phyloP scores from a whole-genome alignment of 2,797 vertebrate species.

The Eospalax fontanierii region DNA sequence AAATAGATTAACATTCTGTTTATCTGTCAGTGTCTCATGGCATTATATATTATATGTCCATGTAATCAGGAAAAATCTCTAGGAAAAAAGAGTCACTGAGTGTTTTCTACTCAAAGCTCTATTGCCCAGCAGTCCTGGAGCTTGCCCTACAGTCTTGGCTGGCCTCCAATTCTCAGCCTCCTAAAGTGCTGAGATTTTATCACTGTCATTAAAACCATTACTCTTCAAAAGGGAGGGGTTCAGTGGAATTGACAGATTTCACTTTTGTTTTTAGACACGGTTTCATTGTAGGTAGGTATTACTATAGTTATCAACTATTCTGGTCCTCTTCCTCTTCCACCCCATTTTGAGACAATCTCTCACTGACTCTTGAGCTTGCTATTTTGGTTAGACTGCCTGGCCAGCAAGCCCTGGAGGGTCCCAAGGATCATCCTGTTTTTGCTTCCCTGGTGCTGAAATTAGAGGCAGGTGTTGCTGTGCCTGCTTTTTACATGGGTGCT shows the following conservation, averaged over 20 bases:
- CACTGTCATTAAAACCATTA: constrained; percentile 42
- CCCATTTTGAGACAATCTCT: not conserved
- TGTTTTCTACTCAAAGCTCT: not conserved
- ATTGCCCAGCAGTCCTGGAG: not conserved
- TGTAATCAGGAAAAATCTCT: not conserved
- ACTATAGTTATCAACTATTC: too few relatives aligned
- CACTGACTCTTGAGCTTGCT: not conserved
- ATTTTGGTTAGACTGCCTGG: not conserved
- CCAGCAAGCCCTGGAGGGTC: not conserved
- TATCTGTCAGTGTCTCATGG: not conserved
- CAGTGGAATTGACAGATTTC: not conserved
- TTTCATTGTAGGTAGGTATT: too few relatives aligned
- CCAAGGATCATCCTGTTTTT: not conserved
- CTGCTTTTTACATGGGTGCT: not conserved
- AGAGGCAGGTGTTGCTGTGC: not conserved
- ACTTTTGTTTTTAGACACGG: not conserved
- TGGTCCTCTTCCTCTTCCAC: not conserved
- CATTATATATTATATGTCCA: constrained; percentile 43
- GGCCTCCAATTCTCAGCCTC: not conserved
- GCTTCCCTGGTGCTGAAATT: not conserved
- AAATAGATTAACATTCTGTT: not conserved
- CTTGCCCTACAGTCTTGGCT: not conserved
- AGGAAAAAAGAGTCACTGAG: too few relatives aligned
- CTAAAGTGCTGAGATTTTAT: not conserved
- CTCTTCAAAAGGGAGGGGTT: constrained; percentile 27